Percentiles rank a stretch among this genome's conserved stretches.
Evolutionary conservation across 1,140 invertebrate genomes (phyloP).

Genomic region (Vanessa atalanta): DNA sequence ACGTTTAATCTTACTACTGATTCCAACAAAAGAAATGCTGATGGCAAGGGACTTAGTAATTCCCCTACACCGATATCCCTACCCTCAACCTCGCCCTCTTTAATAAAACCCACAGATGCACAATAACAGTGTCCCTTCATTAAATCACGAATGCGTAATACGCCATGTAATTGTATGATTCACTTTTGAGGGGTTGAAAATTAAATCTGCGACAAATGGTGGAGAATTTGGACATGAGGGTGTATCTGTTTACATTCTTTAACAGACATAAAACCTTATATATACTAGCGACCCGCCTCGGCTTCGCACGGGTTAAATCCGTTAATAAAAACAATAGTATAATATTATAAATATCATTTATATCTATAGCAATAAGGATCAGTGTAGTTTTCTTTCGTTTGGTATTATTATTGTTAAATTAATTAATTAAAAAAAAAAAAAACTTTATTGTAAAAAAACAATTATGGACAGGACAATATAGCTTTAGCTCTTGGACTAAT

Average conservation of each 20-base stretch:
- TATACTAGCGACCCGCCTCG: no score
- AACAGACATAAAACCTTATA: background rate
- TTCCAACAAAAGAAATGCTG: conserved; percentile 18
- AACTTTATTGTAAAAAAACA: no score
- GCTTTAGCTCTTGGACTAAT: no score
- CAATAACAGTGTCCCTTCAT: conserved; percentile 30
- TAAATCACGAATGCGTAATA: conserved; percentile 38
- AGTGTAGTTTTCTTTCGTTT: no score
- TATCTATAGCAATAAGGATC: no score
- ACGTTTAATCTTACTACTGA: background rate
- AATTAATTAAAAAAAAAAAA: no score
- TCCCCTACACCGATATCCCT: conserved; percentile 30
- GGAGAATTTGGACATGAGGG: conserved; percentile 24
- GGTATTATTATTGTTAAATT: no score
- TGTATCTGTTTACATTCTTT: conserved; percentile 17
- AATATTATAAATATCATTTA: no score
- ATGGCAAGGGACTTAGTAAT: conserved; percentile 8
- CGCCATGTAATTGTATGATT: conserved; percentile 38
- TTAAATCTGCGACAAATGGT: conserved; percentile 39
- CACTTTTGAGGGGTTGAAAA: conserved; percentile 33
- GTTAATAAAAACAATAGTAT: no score
- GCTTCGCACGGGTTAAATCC: no score
- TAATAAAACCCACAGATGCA: conserved; percentile 37
- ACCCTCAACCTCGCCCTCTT: conserved; percentile 7
- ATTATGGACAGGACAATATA: no score